phyloP scores from a whole-genome alignment of 2,113 vertebrate species.

The Leucosticte australis region DNA sequence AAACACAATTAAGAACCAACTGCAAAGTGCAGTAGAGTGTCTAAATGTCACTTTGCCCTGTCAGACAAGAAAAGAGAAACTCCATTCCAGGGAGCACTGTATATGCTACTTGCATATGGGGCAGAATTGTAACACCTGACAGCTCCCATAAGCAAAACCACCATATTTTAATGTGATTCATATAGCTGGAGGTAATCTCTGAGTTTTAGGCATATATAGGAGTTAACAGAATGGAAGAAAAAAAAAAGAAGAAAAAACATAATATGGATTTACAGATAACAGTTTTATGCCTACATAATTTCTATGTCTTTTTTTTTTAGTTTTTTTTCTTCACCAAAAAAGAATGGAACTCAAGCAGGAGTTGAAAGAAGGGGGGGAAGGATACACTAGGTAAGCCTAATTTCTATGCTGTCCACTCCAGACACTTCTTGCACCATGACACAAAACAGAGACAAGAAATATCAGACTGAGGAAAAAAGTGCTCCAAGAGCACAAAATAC shows the following conservation, averaged over 20 bases:
- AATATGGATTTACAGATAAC: background rate
- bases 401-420: background rate
- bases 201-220: background rate
- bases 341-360: background rate
- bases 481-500: background rate
- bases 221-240: accelerated
- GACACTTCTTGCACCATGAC: background rate
- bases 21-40: background rate
- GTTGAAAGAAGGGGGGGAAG: background rate
- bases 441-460: background rate
- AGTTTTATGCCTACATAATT: background rate
- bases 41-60: background rate
- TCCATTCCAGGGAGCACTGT: background rate
- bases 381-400: accelerated
- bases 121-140: background rate
- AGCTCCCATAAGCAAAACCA: background rate
- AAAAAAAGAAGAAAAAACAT: background rate
- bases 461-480: background rate
- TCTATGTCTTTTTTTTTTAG: accelerated
- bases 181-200: background rate
- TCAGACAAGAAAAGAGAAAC: background rate
- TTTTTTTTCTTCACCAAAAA: background rate
- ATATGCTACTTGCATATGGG: accelerated
- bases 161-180: background rate
- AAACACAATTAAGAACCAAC: background rate